These are phyloP conservation scores for Amphipyra berbera DNA, from an alignment of 2,888 invertebrate species.

Conservation along the genomic window DNA sequence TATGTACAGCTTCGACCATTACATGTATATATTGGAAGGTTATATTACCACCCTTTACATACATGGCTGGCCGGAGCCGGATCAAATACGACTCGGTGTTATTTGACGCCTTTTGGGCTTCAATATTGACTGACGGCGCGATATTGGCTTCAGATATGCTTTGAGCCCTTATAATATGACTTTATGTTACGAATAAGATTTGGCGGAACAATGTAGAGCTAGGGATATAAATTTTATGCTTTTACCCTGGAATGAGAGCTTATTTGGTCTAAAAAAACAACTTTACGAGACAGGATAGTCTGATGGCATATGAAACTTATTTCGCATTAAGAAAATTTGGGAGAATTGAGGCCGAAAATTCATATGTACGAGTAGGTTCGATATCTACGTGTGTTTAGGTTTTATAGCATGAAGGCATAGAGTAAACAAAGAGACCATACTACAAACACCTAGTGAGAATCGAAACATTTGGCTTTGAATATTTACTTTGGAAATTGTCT, in stretches of 20 bases:
- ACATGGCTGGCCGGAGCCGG: slow-evolving; percentile 1
- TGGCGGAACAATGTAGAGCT: background rate
- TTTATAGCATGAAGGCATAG: too few relatives aligned
- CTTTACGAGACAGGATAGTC: background rate
- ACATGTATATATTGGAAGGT: too few relatives aligned
- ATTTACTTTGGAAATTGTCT: too few relatives aligned
- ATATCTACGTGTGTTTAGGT: too few relatives aligned
- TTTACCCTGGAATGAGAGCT: slow-evolving; percentile 1
- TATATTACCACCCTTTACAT: background rate
- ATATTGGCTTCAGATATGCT: slow-evolving; percentile 36
- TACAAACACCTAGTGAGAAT: too few relatives aligned
- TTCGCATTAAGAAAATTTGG: background rate
- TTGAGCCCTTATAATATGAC: slow-evolving; percentile 14
- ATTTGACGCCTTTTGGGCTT: slow-evolving; percentile 4
- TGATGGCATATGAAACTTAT: background rate
- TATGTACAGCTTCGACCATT: too few relatives aligned
- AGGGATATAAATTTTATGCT: slow-evolving; percentile 11
- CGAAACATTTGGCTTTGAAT: too few relatives aligned
- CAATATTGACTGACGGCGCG: slow-evolving; percentile 20
- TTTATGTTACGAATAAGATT: slow-evolving; percentile 22
- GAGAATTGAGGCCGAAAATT: background rate
- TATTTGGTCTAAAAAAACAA: background rate
- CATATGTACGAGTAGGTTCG: too few relatives aligned
- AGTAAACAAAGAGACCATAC: too few relatives aligned
- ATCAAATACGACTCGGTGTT: slow-evolving; percentile 12